A percentile compares a stretch with the other conserved stretches of the same genome.
Conservation (phyloP, 30 jellyfish, hydroid and myxozoan species). For the Turritopsis dohrnii region DNA sequence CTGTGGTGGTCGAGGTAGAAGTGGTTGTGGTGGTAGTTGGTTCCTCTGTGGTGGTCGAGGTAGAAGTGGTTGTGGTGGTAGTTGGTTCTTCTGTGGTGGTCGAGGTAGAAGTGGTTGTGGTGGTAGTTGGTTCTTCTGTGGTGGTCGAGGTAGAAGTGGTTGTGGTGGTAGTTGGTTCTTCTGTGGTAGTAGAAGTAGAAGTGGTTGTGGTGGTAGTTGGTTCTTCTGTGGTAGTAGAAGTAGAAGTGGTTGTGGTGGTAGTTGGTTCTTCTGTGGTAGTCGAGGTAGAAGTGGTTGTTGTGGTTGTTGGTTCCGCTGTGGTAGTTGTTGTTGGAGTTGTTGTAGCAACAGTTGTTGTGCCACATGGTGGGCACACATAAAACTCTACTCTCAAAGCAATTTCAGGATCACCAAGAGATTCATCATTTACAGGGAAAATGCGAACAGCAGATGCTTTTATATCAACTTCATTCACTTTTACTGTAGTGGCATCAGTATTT, state of each 20-base stretch:
- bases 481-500: conserved; percentile 26
- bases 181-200: conserved; percentile 1
- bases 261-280: conserved; percentile 22
- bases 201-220: not conserved
- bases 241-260: conserved; percentile 7
- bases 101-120: conserved; percentile 1
- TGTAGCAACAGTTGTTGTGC: conserved; percentile 18
- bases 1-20: not conserved
- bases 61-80: conserved; percentile 5
- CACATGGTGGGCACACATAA: conserved; percentile 34
- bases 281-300: not conserved
- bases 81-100: not conserved
- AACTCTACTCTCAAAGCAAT: conserved; percentile 32
- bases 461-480: conserved; percentile 10
- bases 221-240: not conserved
- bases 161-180: not conserved
- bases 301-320: conserved; percentile 1
- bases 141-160: conserved; percentile 10
- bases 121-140: not conserved
- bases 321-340: not conserved
- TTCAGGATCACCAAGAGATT: conserved; percentile 28
- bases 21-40: conserved; percentile 10
- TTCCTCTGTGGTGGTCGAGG: conserved; percentile 5
- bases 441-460: conserved; percentile 22
- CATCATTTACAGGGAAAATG: conserved; percentile 31